Percentiles rank a stretch among this genome's conserved stretches.
These are phyloP conservation scores for Venustaconcha ellipsiformis DNA, from an alignment of 1,140 invertebrate genomes.

Conservation along the genomic window DNA sequence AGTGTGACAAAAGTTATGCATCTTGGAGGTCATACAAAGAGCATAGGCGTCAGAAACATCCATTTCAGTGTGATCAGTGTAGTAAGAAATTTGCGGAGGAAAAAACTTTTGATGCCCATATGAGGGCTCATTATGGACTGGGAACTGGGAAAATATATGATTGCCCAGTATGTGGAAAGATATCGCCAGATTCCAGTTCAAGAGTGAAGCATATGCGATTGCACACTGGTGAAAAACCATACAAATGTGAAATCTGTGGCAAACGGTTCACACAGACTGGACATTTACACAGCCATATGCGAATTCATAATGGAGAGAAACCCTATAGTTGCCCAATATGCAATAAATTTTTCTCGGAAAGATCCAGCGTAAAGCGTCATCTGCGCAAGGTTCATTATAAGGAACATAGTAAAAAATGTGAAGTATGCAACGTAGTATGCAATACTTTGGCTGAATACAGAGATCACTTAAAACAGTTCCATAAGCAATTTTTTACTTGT, in stretches of 20 bases:
- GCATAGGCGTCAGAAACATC: slow-evolving; percentile 29
- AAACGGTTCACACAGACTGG: slow-evolving; percentile 92
- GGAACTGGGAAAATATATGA: slow-evolving; percentile 19
- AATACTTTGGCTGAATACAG: slow-evolving; percentile 29
- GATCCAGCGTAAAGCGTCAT: slow-evolving; percentile 29
- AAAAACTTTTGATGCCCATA: slow-evolving; percentile 22
- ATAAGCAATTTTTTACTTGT: slow-evolving; percentile 29
- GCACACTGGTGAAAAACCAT: slow-evolving; percentile 88
- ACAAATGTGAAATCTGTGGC: slow-evolving; percentile 87
- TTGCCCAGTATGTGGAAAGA: slow-evolving; percentile 29
- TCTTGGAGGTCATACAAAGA: slow-evolving; percentile 22
- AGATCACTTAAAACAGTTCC: slow-evolving; percentile 23
- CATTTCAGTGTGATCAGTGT: slow-evolving; percentile 23
- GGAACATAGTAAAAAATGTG: slow-evolving; percentile 32
- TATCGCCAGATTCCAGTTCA: slow-evolving; percentile 30
- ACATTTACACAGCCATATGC: slow-evolving; percentile 92
- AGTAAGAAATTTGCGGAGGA: slow-evolving; percentile 17
- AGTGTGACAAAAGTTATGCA: too few species aligned
- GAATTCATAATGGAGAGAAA: slow-evolving; percentile 65
- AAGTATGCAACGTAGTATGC: slow-evolving; percentile 23
- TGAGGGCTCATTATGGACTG: slow-evolving; percentile 20
- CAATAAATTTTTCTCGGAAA: slow-evolving; percentile 76
- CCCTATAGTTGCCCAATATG: slow-evolving; percentile 76
- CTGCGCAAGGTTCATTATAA: slow-evolving; percentile 33
- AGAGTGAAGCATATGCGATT: slow-evolving; percentile 62